Percentiles rank a stretch among this genome's conserved stretches.
phyloP scores from a whole-genome alignment of 2,888 invertebrate genomes.

The Tetheella fluctuosa region DNA sequence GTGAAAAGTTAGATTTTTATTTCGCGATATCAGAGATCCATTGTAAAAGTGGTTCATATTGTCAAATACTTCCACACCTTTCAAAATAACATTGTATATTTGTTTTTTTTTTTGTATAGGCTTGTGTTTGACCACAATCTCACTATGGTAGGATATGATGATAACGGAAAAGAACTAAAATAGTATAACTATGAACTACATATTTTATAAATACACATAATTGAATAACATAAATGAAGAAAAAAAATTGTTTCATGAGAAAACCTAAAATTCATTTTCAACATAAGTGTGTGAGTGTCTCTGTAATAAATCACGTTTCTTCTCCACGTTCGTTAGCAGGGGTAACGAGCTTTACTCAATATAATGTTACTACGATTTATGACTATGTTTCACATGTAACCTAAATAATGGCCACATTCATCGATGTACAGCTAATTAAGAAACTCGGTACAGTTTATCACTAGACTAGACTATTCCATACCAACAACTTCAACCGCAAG shows the following conservation, averaged over 20 bases:
- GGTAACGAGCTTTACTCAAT: background rate
- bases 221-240: too few relatives aligned
- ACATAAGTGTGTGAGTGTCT: constrained; percentile 19
- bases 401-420: background rate
- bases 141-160: too few relatives aligned
- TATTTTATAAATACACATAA: too few relatives aligned
- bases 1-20: too few relatives aligned
- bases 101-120: too few relatives aligned
- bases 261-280: constrained; percentile 28
- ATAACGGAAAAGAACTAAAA: too few relatives aligned
- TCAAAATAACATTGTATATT: too few relatives aligned
- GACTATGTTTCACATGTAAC: background rate
- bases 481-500: constrained; percentile 14
- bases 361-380: background rate
- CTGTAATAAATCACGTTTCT: background rate
- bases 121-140: too few relatives aligned
- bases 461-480: constrained; percentile 23
- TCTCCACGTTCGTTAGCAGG: background rate
- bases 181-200: too few relatives aligned
- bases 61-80: too few relatives aligned
- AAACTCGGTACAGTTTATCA: background rate
- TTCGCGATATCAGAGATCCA: too few relatives aligned
- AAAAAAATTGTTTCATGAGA: background rate
- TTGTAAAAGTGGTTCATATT: too few relatives aligned
- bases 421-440: constrained; percentile 19